Evolutionary conservation across 2,797 vertebrate genomes (phyloP), one percentile per base, ranked within the genome.

Genomic region (Todus mexicanus): DNA sequence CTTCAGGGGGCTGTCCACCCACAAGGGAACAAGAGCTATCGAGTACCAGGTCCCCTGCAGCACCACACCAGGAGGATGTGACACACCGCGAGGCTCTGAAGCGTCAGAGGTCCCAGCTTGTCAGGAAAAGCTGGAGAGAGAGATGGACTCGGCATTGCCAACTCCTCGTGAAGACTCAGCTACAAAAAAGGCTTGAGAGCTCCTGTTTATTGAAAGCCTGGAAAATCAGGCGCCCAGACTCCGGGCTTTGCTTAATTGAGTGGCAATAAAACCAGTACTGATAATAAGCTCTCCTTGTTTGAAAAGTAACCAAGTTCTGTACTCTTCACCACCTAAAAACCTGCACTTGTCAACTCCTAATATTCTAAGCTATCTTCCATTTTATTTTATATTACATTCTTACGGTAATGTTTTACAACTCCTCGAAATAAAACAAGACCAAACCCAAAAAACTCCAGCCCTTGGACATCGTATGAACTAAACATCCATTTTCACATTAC

Each of bases 121-220:
- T 3, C 31, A 31, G 9, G 31, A 22, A 22, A 66, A 37, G 48
- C 54, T 13, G 5, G 3, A 31, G 75, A 50, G 20, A 33, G 13
- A 10, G 9, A 6, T 19, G 22, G 26, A 15, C n/a, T n/a, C 15
- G 1, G 21, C 14, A 6, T 0, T 29, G 56, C 11, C 79, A 40
- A 3, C 25, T n/a, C n/a, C 37, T 56, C 65, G 2, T 0, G 7
- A 18, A 72, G 11, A n/a, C 15, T 65, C 27, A 25, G 6, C 50
- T 27, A 53, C 29, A 45, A 33, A 68, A n/a, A 38, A 45, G 5
- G 21, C 23, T 19, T 19, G 9, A 70, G 19, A 63, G 11, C 16
- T 38, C 20, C n/a, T 16, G 18, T 3, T 75, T 38, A 40, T 15
- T 12, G 38, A 48, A 72, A 63, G 11, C 15, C 72, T 38, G 42